phyloP scores from a whole-genome alignment of 2,888 invertebrate species.

The Pollenia labialis region DNA sequence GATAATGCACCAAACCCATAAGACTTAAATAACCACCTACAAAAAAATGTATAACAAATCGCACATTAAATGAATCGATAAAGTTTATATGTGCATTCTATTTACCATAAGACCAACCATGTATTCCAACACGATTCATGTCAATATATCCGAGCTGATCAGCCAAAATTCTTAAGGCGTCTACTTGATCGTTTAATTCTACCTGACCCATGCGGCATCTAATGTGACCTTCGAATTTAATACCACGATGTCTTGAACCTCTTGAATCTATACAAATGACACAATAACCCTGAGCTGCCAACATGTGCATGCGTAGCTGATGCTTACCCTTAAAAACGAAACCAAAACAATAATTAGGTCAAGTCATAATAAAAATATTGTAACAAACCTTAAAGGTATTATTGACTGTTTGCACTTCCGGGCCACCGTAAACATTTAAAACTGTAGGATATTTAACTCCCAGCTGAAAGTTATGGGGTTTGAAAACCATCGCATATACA shows the following conservation, averaged over 20 bases:
- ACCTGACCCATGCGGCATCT: constrained; percentile 96
- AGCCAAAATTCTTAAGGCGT: constrained; percentile 94
- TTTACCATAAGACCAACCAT: constrained; percentile 98
- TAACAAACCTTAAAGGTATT: constrained; percentile 93
- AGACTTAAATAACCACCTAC: constrained; percentile 96
- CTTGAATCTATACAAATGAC: constrained; percentile 98
- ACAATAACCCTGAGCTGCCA: constrained; percentile 97
- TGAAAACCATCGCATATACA: constrained; percentile 95
- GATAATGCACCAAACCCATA: constrained; percentile 96
- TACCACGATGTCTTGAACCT: constrained; percentile 96
- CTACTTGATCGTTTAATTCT: constrained; percentile 97
- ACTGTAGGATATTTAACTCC: constrained; percentile 93
- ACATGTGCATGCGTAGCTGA: constrained; percentile 96
- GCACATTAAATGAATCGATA: no score
- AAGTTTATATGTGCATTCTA: not conserved
- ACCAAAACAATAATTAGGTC: not conserved
- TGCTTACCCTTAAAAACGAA: constrained; percentile 89
- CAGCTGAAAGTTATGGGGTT: constrained; percentile 89
- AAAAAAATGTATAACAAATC: constrained; percentile 2
- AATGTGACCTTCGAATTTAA: constrained; percentile 95
- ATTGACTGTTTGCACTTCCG: constrained; percentile 98
- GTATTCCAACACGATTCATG: constrained; percentile 95
- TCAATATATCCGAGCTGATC: constrained; percentile 95
- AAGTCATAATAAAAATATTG: not conserved
- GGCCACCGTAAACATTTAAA: constrained; percentile 98